phyloP scores from a whole-genome alignment of 2,888 invertebrate species.

The Acronicta alni region DNA sequence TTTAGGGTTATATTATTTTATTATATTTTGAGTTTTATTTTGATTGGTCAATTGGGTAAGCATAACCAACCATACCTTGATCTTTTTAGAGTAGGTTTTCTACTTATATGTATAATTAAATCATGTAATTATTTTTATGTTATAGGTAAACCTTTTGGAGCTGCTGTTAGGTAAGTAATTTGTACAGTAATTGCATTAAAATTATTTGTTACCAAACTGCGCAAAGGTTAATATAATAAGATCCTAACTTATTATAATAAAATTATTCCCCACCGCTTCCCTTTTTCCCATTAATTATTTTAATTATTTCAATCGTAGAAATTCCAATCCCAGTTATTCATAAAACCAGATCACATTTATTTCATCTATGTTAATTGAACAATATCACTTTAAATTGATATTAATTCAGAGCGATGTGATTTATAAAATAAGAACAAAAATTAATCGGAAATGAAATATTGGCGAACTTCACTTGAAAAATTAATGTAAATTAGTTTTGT shows the following conservation, averaged over 20 bases:
- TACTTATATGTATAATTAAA: too few species aligned
- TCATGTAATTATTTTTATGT: too few species aligned
- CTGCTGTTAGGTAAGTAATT: too few species aligned
- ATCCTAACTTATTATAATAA: too few species aligned
- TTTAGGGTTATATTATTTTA: conserved; percentile 22
- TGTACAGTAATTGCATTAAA: too few species aligned
- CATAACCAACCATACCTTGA: too few species aligned
- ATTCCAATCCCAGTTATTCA: conserved; percentile 20
- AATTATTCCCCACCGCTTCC: too few species aligned
- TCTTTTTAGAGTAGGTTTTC: too few species aligned
- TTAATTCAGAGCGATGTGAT: conserved; percentile 18
- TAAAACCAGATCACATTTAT: conserved; percentile 15
- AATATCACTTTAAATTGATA: conserved; percentile 24
- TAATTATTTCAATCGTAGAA: background rate
- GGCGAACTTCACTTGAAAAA: conserved; percentile 20
- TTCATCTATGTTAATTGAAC: conserved; percentile 9
- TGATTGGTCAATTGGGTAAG: too few species aligned
- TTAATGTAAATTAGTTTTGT: conserved; percentile 31
- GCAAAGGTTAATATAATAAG: too few species aligned
- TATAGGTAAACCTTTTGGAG: too few species aligned
- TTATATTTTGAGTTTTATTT: background rate
- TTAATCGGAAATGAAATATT: conserved; percentile 37
- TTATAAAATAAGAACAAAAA: conserved; percentile 26
- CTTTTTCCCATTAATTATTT: background rate
- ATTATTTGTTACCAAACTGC: too few species aligned